Base-by-base conservation (phyloP, 2,888 invertebrate genomes). In the Argyresthia goedartella region DNA sequence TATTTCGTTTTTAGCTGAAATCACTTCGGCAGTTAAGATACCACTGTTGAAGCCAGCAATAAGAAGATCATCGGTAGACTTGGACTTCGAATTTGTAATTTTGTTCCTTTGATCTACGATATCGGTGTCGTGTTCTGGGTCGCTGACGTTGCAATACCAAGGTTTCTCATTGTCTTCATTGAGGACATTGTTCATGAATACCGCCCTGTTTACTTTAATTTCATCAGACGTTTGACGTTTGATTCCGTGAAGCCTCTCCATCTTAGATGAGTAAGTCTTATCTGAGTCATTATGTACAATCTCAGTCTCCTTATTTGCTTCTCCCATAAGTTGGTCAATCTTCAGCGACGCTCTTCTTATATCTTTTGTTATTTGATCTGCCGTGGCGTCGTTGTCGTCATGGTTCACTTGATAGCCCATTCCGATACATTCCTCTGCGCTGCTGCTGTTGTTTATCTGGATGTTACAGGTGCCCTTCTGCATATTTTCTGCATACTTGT, bases 161-260 rank as follows among this genome's bases (percentile, higher is more conserved):
- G 87, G 86, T 54, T 85, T 87, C 63, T 87, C 86, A 53, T 67
- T 71, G 60, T 85, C 82, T 60, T 85, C 81, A 53, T 65, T 77
- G 14, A 85, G 73, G 55, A 86, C 85, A 54, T 81, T 84, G 60
- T 70, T 85, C 41, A 85, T 63, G 64, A 86, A 86, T 50, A 78
- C 63, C 66, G 80, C 76, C 63, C 84, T 70, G 59, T 87, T 86
- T 10, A 79, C 80, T 62, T 84, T 81, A 52, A 87, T 82, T 69
- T 87, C 87, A 58, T 81, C 82, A 44, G 82, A 84, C 1, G 71
- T 76, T 58, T 81, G 81, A 55, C 84, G 76, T 66, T 88, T 89
- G 42, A 89, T 87, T 52, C 88, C 90, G 65, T 87, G 90, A 67
- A 88, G 73, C 58, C 81, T 84, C 62, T 89, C 89, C 66, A 88